A percentile compares a stretch with the other conserved stretches of the same genome.
Conservation (phyloP, 2,888 invertebrate genomes). For the Catocala sponsa region DNA sequence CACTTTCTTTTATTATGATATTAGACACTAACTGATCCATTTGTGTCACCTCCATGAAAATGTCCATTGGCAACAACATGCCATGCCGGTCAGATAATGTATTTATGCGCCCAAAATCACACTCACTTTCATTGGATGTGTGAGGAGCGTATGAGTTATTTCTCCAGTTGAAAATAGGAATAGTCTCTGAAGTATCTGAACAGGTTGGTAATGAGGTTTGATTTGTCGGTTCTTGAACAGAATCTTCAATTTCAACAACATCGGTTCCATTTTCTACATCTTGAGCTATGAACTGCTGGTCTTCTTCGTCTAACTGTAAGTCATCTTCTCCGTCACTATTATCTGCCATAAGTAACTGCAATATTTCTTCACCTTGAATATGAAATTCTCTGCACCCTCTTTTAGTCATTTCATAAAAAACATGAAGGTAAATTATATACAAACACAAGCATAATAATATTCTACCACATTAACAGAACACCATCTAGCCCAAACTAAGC, state of each 20-base stretch:
- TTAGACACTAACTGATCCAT: not conserved
- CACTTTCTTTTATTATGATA: constrained; percentile 19
- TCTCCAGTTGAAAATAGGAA: constrained; percentile 1
- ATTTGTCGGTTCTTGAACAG: not conserved
- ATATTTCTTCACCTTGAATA: constrained; percentile 19
- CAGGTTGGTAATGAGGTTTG: not conserved
- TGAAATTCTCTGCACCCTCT: constrained; percentile 2
- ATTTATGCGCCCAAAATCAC: constrained; percentile 2
- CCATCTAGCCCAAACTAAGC: no score
- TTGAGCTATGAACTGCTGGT: constrained; percentile 23
- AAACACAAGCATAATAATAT: no score
- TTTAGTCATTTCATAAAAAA: constrained; percentile 3
- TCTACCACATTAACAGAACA: no score
- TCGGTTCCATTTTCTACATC: not conserved
- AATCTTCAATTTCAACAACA: not conserved
- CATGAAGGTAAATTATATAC: not conserved
- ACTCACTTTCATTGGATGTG: not conserved
- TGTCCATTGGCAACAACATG: not conserved
- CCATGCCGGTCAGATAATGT: not conserved
- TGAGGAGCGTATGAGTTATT: not conserved
- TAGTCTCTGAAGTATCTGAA: not conserved
- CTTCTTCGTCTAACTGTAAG: constrained; percentile 38
- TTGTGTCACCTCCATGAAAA: constrained; percentile 4
- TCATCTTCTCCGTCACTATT: constrained; percentile 39
- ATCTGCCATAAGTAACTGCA: constrained; percentile 32